Base-by-base conservation (phyloP, 2,888 invertebrate species). In the Machimus rusticus region DNA sequence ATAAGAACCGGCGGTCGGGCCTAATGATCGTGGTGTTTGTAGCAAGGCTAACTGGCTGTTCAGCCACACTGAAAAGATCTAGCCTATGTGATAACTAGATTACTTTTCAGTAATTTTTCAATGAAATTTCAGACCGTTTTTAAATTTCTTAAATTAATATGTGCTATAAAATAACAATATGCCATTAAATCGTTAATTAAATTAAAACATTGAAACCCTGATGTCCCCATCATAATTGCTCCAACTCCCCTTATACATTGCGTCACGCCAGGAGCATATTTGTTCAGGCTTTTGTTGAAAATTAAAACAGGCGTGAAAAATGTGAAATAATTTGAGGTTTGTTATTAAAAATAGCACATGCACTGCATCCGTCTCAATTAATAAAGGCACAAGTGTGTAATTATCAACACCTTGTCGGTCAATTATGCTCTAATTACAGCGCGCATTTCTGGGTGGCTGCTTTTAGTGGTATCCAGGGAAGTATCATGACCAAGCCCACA, bases 281-380 rank as follows among this genome's bases (percentile, higher is more conserved):
- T 51, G 51, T 8, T 66, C 9, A 28, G 66, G 51, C 16, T 28
- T 16, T 79, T 46, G n/a, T 31, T 78, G 4, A n/a, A 79, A 79
- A 79, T 79, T 79, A 79, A 79, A 46, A 79, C 31, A 79, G 79
- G 79, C 51, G 79, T 79, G 79, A 79, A 79, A 78, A 79, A 79
- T 79, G 51, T 46, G 31, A 51, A 79, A 51, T 79, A 79, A 51
- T 79, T 28, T 12, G 6, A 79, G 46, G 79, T 9, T 79, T 55
- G 79, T 51, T 66, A 66, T 79, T 79, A 79, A n/a, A 79, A 79
- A 79, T 23, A 66, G 66, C 66, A 3, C 66, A 66, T 23, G 12
- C 66, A 66, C 66, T 66, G 66, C 12, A 66, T 66, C 66, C 66
- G 12, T 66, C 66, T 66, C 66, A 66, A 79, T 79, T 79, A 31